A percentile compares a stretch with the other conserved stretches of the same genome.
Conservation (phyloP, 2,113 vertebrate genomes). For the Toxostoma redivivum region DNA sequence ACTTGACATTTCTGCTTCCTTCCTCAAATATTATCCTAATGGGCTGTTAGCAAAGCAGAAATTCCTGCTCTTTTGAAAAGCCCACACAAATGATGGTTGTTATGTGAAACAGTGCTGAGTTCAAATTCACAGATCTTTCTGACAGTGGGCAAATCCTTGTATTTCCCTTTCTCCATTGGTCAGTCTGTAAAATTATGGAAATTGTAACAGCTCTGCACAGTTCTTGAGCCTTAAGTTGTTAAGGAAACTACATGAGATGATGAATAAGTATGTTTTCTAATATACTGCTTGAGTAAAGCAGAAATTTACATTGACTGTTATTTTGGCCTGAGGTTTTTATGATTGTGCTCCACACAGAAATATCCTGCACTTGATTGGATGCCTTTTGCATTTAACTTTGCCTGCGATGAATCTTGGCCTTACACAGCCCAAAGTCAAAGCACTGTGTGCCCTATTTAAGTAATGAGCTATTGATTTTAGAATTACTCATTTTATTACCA, state of each 20-base stretch:
- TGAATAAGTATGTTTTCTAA: neutral
- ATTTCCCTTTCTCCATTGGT: neutral
- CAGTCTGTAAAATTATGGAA: neutral
- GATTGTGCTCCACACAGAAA: neutral
- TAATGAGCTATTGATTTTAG: constrained; percentile 37
- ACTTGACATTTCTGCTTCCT: neutral
- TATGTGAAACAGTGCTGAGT: neutral
- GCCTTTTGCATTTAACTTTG: neutral
- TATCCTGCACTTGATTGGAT: neutral
- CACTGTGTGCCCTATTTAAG: neutral
- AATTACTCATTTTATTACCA: neutral
- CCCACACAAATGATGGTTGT: neutral
- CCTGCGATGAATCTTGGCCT: neutral
- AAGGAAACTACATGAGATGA: neutral
- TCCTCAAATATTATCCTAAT: neutral
- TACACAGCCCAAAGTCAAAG: neutral
- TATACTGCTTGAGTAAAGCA: neutral
- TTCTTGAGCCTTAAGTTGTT: neutral
- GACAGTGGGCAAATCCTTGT: neutral
- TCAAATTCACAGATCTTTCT: neutral
- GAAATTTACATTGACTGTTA: neutral
- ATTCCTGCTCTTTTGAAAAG: neutral
- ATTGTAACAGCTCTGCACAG: neutral
- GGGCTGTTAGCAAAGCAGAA: neutral
- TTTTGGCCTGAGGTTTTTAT: neutral